A percentile compares a stretch with the other conserved stretches of the same genome.
Conservation (phyloP, 2,797 vertebrate species). For the Champsocephalus esox region DNA sequence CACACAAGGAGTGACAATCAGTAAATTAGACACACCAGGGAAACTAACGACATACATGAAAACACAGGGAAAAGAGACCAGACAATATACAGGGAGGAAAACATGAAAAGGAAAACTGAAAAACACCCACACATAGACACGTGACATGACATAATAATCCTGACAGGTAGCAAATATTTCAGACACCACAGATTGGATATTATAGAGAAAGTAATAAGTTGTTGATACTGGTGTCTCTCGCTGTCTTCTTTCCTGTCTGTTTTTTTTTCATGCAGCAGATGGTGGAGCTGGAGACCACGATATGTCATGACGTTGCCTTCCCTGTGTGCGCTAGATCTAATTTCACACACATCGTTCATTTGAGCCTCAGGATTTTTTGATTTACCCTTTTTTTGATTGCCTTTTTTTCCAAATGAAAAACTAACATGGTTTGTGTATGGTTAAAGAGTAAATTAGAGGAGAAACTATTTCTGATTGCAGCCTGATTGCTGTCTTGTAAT, state of each 20-base stretch:
- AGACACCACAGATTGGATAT: background rate
- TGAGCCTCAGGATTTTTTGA: background rate
- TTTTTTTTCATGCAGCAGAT: background rate
- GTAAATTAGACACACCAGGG: no score
- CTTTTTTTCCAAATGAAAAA: background rate
- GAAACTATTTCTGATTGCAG: background rate
- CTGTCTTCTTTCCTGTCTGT: background rate
- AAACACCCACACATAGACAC: no score
- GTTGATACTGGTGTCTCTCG: no score
- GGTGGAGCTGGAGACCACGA: background rate
- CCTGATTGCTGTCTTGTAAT: background rate
- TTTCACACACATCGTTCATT: slow-evolving; percentile 1
- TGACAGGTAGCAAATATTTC: background rate
- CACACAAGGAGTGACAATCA: no score
- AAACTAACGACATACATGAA: no score
- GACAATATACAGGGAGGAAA: no score
- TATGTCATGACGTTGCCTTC: background rate
- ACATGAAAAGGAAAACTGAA: no score
- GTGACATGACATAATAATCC: no score
- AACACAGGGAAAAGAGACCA: no score
- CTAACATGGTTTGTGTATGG: background rate
- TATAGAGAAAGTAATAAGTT: slow-evolving; percentile 1
- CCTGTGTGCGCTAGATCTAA: background rate
- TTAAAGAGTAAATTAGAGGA: background rate
- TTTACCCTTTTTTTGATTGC: slow-evolving; percentile 5